Percentiles rank a stretch among this genome's conserved stretches.
Conservation (phyloP, 2,113 vertebrate species). For the Hippoglossus stenolepis region DNA sequence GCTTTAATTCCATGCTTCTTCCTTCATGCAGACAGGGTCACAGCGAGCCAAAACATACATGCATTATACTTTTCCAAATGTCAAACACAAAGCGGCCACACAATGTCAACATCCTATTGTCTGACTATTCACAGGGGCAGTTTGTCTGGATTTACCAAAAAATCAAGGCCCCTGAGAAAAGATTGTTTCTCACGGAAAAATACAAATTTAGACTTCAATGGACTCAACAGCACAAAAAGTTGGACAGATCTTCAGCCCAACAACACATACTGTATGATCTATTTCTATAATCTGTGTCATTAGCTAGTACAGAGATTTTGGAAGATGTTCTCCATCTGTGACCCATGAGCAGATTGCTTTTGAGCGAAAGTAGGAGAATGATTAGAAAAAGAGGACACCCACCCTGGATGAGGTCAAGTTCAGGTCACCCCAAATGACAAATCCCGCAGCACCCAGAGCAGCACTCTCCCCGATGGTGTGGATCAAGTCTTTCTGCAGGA, state of each 20-base stretch:
- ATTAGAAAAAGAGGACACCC: constrained; percentile 41
- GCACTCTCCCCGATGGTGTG: constrained; percentile 85
- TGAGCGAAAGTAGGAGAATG: not conserved
- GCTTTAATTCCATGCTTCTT: not conserved
- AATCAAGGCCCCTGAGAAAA: not conserved
- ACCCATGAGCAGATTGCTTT: not conserved
- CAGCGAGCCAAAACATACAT: not conserved
- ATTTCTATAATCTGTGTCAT: not conserved
- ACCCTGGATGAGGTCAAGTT: constrained; percentile 86
- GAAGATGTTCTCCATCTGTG: not conserved
- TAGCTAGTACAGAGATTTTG: not conserved
- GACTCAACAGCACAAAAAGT: not conserved
- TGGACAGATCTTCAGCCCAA: too few species aligned
- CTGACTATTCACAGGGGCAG: constrained; percentile 15
- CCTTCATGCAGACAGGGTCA: not conserved
- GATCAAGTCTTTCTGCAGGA: constrained; percentile 84
- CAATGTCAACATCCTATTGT: constrained; percentile 31
- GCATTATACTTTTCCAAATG: not conserved
- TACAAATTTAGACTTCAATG: not conserved
- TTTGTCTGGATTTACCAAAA: constrained; percentile 13
- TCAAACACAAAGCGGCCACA: constrained; percentile 9
- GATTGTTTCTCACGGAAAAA: not conserved
- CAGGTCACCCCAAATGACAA: constrained; percentile 85
- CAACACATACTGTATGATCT: not conserved
- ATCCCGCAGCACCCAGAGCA: constrained; percentile 84